Conservation (phyloP, 2,888 invertebrate species). For the Neoitamus cyanurus region DNA sequence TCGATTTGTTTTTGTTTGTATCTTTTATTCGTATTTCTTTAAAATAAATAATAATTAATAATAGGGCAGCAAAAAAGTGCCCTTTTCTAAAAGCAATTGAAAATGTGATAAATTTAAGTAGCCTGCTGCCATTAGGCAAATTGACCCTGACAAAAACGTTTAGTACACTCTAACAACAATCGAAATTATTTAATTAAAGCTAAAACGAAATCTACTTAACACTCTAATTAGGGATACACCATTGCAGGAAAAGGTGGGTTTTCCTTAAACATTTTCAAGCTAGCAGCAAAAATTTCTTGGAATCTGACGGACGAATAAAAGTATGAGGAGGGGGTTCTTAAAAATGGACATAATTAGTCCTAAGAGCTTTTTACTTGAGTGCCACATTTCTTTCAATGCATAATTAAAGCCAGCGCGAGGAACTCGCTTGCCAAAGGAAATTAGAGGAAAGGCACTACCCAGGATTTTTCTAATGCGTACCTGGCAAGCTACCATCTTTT, state of each 20-base stretch:
- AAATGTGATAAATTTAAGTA: too few relatives aligned
- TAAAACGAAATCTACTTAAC: not conserved
- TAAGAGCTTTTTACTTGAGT: not conserved
- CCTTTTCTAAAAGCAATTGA: too few relatives aligned
- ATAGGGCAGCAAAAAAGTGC: too few relatives aligned
- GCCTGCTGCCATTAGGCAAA: too few relatives aligned
- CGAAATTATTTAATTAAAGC: not conserved
- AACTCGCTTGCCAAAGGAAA: not conserved
- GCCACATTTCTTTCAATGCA: not conserved
- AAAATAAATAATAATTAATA: too few relatives aligned
- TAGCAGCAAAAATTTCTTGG: not conserved
- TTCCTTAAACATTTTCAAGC: not conserved
- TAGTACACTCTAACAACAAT: not conserved
- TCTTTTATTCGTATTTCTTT: too few relatives aligned
- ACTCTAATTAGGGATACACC: not conserved
- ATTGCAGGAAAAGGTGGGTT: not conserved
- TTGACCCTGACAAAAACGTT: too few relatives aligned
- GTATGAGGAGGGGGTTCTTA: not conserved
- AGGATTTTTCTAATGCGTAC: not conserved
- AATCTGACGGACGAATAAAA: not conserved
- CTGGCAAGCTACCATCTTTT: not conserved
- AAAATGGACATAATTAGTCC: not conserved
- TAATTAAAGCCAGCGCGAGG: not conserved
- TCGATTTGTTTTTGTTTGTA: too few relatives aligned
- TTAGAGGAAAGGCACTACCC: not conserved